Conservation (phyloP, 2,888 invertebrate species). For the Harpalus rubripes region DNA sequence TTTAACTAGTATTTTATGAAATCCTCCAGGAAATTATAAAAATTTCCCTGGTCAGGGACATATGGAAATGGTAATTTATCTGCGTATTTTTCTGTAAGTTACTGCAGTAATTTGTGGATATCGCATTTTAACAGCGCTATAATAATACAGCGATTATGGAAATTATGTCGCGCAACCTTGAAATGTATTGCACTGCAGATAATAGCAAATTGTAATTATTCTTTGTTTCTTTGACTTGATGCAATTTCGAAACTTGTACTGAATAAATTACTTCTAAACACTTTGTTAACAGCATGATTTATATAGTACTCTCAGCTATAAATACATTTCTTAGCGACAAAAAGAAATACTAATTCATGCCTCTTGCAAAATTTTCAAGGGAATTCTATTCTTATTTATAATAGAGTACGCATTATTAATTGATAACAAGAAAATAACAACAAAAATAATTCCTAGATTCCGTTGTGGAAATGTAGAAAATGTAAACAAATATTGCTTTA, state of each 20-base stretch:
- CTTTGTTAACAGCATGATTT: neutral
- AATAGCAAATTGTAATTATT: constrained; percentile 34
- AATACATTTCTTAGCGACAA: too few species aligned
- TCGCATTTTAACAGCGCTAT: constrained; percentile 40
- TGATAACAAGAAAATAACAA: too few species aligned
- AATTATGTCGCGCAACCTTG: constrained; percentile 27
- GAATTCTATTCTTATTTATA: too few species aligned
- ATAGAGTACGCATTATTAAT: too few species aligned
- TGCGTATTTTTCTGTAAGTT: constrained; percentile 30
- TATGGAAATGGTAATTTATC: constrained; percentile 21
- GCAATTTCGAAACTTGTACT: constrained; percentile 15
- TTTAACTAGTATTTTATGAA: constrained; percentile 2
- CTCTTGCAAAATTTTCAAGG: too few species aligned
- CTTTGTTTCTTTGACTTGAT: constrained; percentile 17
- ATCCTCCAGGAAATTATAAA: constrained; percentile 23
- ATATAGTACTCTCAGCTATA: neutral
- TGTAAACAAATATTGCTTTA: too few species aligned
- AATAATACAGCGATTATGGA: constrained; percentile 46
- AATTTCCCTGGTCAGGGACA: constrained; percentile 5
- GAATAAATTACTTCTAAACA: neutral
- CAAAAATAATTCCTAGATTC: too few species aligned
- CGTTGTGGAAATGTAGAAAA: too few species aligned
- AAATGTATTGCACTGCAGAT: constrained; percentile 11
- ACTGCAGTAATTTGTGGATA: constrained; percentile 43
- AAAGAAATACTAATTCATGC: too few species aligned